phyloP scores from a whole-genome alignment of 1,140 invertebrate genomes.

The Caligus rogercresseyi region DNA sequence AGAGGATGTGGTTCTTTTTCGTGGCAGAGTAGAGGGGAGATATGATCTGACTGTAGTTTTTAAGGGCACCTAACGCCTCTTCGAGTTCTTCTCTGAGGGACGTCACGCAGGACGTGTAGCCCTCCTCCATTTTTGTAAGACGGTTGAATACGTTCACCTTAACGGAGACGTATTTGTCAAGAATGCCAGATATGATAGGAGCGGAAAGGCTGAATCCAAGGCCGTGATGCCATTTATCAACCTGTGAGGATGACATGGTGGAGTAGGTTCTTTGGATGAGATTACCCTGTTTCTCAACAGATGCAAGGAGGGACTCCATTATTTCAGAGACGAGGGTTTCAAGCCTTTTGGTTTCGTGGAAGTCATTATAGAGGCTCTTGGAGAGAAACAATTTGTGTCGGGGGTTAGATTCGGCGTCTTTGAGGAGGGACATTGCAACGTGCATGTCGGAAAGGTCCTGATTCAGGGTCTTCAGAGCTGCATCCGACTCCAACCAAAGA shows the following conservation, averaged over 20 bases:
- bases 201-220: background rate
- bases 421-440: conserved; percentile 28
- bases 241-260: background rate
- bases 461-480: conserved; percentile 24
- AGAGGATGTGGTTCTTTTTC: background rate
- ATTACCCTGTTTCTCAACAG: background rate
- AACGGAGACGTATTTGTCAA: background rate
- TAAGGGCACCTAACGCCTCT: background rate
- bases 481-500: conserved; percentile 26
- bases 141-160: background rate
- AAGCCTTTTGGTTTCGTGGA: background rate
- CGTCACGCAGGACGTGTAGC: background rate
- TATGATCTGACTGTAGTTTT: background rate
- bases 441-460: conserved; percentile 27
- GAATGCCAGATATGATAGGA: background rate
- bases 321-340: background rate
- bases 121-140: background rate
- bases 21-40: background rate
- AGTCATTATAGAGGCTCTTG: conserved; percentile 22
- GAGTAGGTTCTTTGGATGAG: background rate
- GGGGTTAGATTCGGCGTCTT: conserved; percentile 30
- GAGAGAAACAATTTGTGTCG: conserved; percentile 29
- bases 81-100: background rate
- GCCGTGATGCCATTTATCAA: background rate
- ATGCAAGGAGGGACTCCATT: background rate